Conservation (phyloP, 2,888 invertebrate genomes). For the Belgica antarctica region DNA sequence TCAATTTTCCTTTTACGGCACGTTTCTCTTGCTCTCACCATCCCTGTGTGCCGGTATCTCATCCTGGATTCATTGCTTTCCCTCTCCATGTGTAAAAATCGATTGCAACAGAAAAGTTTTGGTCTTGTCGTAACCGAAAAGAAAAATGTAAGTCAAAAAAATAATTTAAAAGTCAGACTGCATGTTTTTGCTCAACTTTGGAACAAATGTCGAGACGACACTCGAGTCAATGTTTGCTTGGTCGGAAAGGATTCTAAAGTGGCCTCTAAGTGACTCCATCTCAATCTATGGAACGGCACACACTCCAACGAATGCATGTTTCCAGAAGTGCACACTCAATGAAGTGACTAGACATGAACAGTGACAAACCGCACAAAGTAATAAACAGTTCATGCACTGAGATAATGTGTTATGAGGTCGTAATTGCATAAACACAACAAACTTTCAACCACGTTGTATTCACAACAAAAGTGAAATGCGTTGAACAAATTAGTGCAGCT, state of each 20-base stretch:
- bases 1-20: not conserved
- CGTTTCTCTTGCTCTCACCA: not conserved
- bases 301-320: not conserved
- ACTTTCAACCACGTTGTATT: not conserved
- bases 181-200: no score
- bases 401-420: conserved; percentile 29
- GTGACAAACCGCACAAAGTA: conserved; percentile 1
- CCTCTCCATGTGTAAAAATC: conserved; percentile 38
- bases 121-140: not conserved
- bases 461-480: conserved; percentile 27
- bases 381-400: conserved; percentile 19
- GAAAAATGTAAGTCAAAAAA: not conserved
- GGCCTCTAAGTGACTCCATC: conserved; percentile 24
- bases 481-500: conserved; percentile 22
- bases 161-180: no score
- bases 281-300: conserved; percentile 14
- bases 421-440: conserved; percentile 6
- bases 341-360: not conserved
- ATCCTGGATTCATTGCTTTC: conserved; percentile 25
- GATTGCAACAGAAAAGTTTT: conserved; percentile 8
- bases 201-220: not conserved
- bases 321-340: not conserved
- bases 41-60: conserved; percentile 32
- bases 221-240: not conserved
- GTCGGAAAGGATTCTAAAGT: not conserved